phyloP scores from a whole-genome alignment of 2,888 invertebrate species.

The Willowsia nigromaculata region DNA sequence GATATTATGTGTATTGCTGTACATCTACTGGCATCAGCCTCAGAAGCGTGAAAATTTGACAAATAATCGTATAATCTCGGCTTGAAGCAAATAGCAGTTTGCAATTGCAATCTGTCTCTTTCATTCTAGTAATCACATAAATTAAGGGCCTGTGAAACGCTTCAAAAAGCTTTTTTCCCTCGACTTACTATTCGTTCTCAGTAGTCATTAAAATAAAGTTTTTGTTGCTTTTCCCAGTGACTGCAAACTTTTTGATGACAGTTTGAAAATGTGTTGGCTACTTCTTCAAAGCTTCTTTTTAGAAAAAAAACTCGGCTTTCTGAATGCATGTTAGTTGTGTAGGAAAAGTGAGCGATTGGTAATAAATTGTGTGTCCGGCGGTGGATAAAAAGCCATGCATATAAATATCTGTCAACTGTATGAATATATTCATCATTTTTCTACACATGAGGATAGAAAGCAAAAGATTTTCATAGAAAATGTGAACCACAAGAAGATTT shows the following conservation, averaged over 20 bases:
- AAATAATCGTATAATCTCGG: slow-evolving; percentile 18
- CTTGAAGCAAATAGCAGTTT: slow-evolving; percentile 22
- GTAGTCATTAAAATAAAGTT: slow-evolving; percentile 22
- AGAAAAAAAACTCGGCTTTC: neutral
- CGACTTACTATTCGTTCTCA: neutral
- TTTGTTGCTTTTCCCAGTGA: slow-evolving; percentile 36
- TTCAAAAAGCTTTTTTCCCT: slow-evolving; percentile 11
- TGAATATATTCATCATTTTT: slow-evolving; percentile 25
- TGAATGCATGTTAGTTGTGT: neutral
- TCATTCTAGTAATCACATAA: slow-evolving; percentile 32
- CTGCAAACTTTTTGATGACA: slow-evolving; percentile 8
- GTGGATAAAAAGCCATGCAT: neutral
- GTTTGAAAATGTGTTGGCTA: slow-evolving; percentile 22
- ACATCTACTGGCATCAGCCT: neutral
- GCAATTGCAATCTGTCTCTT: slow-evolving; percentile 37
- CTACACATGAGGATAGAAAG: neutral
- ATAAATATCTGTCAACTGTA: slow-evolving; percentile 25
- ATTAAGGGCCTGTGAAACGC: slow-evolving; percentile 32
- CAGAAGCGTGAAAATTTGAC: slow-evolving; percentile 34
- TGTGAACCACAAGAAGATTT: neutral
- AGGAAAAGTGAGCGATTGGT: neutral
- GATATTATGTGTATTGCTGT: neutral
- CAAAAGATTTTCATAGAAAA: neutral
- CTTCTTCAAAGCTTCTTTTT: neutral
- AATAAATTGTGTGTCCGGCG: neutral